phyloP scores from a whole-genome alignment of 2,797 vertebrate species.

The Trematomus bernacchii region DNA sequence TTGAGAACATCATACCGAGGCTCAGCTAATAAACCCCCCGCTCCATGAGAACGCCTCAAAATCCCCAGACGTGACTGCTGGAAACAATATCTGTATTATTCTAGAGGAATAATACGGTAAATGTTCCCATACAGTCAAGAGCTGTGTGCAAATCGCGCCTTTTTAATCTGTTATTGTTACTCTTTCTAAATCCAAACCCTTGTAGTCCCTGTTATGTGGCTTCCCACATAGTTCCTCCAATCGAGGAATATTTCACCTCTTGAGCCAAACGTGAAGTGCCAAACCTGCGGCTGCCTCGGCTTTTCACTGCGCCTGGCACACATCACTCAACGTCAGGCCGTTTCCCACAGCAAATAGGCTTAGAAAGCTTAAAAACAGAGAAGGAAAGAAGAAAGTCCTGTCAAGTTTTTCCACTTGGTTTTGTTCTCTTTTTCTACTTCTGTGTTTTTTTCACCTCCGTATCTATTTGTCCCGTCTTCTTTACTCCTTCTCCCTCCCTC shows the following conservation, averaged over 20 bases:
- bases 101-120: constrained; percentile 48
- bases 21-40: constrained; percentile 42
- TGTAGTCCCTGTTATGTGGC: constrained; percentile 32
- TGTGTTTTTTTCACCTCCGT: constrained; percentile 73
- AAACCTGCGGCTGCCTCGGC: constrained; percentile 47
- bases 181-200: constrained; percentile 42
- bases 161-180: constrained; percentile 33
- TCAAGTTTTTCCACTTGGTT: constrained; percentile 68
- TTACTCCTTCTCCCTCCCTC: constrained; percentile 30
- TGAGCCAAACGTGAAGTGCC: constrained; percentile 61
- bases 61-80: constrained; percentile 45
- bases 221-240: constrained; percentile 57
- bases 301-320: constrained; percentile 57
- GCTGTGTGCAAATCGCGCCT: constrained; percentile 41
- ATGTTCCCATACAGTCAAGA: constrained; percentile 52
- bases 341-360: constrained; percentile 66
- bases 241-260: constrained; percentile 68
- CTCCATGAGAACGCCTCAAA: constrained; percentile 34
- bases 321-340: constrained; percentile 64
- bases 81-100: constrained; percentile 57
- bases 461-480: constrained; percentile 62
- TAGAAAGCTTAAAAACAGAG: constrained; percentile 21
- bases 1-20: constrained; percentile 27
- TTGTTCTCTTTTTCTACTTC: constrained; percentile 59
- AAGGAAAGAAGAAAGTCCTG: constrained; percentile 67